Evolutionary conservation across 2,888 invertebrate species (phyloP), one percentile per base, ranked within the genome.

Genomic region (Baccha elongata): DNA sequence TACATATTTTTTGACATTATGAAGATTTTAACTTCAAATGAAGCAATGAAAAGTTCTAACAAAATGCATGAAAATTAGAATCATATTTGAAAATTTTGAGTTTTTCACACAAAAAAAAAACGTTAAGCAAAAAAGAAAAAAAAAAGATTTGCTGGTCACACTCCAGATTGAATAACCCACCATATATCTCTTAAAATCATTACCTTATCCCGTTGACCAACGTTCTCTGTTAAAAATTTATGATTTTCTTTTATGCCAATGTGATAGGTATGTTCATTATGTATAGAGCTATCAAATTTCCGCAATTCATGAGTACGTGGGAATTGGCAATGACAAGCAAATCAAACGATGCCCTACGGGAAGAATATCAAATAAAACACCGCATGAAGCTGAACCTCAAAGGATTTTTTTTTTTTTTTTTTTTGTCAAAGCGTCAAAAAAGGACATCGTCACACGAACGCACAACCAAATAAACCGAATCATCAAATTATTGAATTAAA

Each of bases 401-500:
- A 40, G n/a, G 26, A 60, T 40, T 5, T 40, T 7, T 26, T 35
- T 11, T 4, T 7, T 37, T 7, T 5, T 1, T 6, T 35, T n/a
- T 37, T 17, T 62, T 62, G 55, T 50, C 52, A 52, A 73, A 55
- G 32, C 62, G 40, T 32, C 52, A 71, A 55, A 71, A 53, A 78
- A 81, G 73, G 64, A 68, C 72, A 78, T 72, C 83, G 37, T 37
- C 78, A 78, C 73, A 78, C 74, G 73, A 78, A 78, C 83, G 72
- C 67, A 74, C 73, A 73, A 53, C 78, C 79, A 84, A 84, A 84
- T 79, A 84, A 79, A 84, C 79, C 79, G 79, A 84, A 84, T 84
- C 84, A 84, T 84, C 78, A 84, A 79, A 84, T 84, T 84, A 84
- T 84, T 84, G 79, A 84, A 84, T 84, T 84, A 84, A 84, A 84